Base-by-base conservation (phyloP, 2,113 vertebrate genomes). In the Ploceus nigricollis region DNA sequence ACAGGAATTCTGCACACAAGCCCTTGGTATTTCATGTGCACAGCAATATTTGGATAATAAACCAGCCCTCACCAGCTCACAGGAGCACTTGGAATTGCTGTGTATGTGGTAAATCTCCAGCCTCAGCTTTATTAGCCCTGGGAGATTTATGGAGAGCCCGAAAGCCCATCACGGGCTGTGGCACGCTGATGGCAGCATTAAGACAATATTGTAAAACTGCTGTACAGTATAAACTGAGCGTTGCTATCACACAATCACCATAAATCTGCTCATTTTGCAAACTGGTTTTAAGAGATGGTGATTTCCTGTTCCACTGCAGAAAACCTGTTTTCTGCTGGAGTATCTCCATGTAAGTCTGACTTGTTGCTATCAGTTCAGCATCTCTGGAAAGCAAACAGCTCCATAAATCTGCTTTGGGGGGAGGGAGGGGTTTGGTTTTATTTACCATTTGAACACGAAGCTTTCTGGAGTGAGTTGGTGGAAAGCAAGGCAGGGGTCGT, bases 351-450 rank as follows among this genome's bases (percentile, higher is more conserved):
- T n/a, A 72, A 65, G 63, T 73, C 84, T 71, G 84, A 45, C 71
- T 64, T 5, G 8, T 54, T 71, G 61, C 76, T 93, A 66, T 33
- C 79, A 86, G 50, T 79, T 97, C 95, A 92, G 90, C 58, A 9
- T 48, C 58, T 89, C 93, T 45, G 58, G 75, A 82, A 73, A 94
- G 75, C 84, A 78, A 87, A 90, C 61, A 93, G 93, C 42, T 82
- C 89, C 82, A 79, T 88, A 84, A 92, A 95, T 84, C 73, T 89
- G 77, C 80, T 50, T 25, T 15, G 40, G 40, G 9, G 15, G 42
- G 12, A 13, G 51, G 50, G 10, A n/a, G 12, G 17, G 1, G 47
- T 42, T 54, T 39, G 63, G 2, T 28, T 60, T n/a, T 4, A 9
- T 58, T 63, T 13, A 7, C 35, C 35, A 2, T 27, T 9, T 7